Evolutionary conservation across 2,797 vertebrate species (phyloP).

Genomic region (Picus viridis): DNA sequence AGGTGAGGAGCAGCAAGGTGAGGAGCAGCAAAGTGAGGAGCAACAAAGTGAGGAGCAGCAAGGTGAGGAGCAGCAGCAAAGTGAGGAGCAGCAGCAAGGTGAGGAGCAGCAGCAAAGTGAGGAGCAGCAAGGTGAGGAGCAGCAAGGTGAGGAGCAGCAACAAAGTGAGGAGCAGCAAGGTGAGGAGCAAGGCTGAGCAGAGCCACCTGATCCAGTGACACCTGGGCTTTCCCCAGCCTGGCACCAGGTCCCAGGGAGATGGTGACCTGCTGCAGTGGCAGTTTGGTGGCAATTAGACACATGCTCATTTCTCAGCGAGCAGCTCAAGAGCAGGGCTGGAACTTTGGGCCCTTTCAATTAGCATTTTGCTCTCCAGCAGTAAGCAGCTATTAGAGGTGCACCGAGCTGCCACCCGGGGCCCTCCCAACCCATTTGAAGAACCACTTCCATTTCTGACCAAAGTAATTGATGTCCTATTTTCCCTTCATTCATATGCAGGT

Average conservation of each 20-base stretch:
- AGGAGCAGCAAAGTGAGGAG: too few relatives aligned
- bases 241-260: rapidly evolving
- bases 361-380: constrained; percentile 19
- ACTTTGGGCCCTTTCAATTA: background rate
- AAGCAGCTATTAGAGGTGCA: background rate
- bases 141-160: too few relatives aligned
- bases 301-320: background rate
- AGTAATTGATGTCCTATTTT: constrained; percentile 3
- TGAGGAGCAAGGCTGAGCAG: too few relatives aligned
- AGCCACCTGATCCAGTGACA: too few relatives aligned
- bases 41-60: too few relatives aligned
- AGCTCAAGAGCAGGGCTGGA: background rate
- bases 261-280: rapidly evolving
- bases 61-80: too few relatives aligned
- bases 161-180: too few relatives aligned
- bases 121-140: too few relatives aligned
- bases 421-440: background rate
- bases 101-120: too few relatives aligned
- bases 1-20: too few relatives aligned
- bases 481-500: constrained; percentile 21
- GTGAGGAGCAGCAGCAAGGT: too few relatives aligned
- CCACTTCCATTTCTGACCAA: background rate
- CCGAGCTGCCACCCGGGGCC: background rate
- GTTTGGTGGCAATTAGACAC: background rate
- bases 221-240: background rate